Base-by-base conservation (phyloP, 2,113 vertebrate species). In the Prunella fulvescens region DNA sequence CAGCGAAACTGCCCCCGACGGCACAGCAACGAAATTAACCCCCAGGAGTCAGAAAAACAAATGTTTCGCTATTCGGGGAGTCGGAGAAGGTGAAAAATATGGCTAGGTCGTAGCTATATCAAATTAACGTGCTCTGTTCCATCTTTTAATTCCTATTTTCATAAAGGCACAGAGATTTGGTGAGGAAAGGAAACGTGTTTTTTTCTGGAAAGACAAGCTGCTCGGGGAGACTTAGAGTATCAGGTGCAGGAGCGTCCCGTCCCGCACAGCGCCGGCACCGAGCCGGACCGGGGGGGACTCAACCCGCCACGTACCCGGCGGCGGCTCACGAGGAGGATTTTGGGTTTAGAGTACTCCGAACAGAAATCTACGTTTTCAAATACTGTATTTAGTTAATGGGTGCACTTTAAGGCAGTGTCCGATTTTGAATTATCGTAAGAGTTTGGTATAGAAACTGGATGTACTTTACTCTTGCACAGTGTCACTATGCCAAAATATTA, bases 1-100 rank as follows among this genome's bases (percentile, higher is more conserved):
- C n/a, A 19, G 35, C 6, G 33, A 62, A 81, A 39, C 19, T 44
- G 12, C 7, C 37, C 6, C 40, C 19, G 79, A 65, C 19, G 4
- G 8, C 42, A 18, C 22, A 73, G 64, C 69, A 95, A 95, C 91
- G 90, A 87, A 95, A 91, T 93, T 56, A 72, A 40, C 7, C 3
- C 35, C 35, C 9, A 14, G 22, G 35, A 76, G 45, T 11, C 9
- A 50, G 84, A 89, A 91, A 69, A 71, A 1, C 19, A 11, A 64
- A 37, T 4, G 6, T 64, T 93, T 92, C 53, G 25, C 53, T 51
- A 8, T 25, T 33, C 16, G 19, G 16, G 35, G 37, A 4, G 50
- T 40, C 24, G 56, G 19, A 81, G 53, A 79, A 51, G 31, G 31
- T 53, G 2, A 31, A 66, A 88, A 70, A 37, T 4, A 29, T 12